phyloP scores from a whole-genome alignment of 2,797 vertebrate species.

The Sebastes cheni region DNA sequence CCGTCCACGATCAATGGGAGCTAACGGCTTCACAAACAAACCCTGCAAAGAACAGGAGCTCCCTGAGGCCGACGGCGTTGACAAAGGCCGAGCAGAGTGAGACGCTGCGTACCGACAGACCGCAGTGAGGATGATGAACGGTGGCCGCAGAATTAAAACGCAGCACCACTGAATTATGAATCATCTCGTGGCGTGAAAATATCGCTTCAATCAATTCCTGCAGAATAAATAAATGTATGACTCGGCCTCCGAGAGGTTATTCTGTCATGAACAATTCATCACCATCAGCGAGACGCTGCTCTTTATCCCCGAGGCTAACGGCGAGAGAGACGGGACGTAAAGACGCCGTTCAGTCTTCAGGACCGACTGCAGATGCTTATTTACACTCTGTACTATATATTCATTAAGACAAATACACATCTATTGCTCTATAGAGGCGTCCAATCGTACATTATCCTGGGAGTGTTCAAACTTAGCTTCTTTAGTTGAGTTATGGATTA shows the following conservation, averaged over 20 bases:
- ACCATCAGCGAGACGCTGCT: constrained; percentile 13
- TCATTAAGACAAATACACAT: neutral
- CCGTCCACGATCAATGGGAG: constrained; percentile 11
- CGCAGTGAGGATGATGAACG: constrained; percentile 22
- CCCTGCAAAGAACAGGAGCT: constrained; percentile 43
- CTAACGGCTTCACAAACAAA: constrained; percentile 54
- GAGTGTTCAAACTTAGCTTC: too few species aligned
- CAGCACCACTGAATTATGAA: constrained; percentile 35
- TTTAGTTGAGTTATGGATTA: too few species aligned
- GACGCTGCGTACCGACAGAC: constrained; percentile 28
- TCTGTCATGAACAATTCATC: constrained; percentile 38
- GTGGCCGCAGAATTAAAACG: constrained; percentile 35
- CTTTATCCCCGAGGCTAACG: constrained; percentile 17
- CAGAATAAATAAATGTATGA: constrained; percentile 38
- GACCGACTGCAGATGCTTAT: neutral
- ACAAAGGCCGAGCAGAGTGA: constrained; percentile 21
- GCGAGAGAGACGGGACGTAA: neutral
- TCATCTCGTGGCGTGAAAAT: constrained; percentile 17
- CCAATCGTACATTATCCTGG: neutral
- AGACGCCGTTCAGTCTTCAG: neutral
- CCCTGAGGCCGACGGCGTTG: neutral
- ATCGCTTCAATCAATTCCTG: constrained; percentile 45
- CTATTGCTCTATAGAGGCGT: neutral
- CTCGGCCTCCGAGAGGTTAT: neutral
- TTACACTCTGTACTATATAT: neutral